These are phyloP conservation scores for Oryzias dopingdopingensis DNA, from an alignment of 2,797 vertebrate species.

Conservation along the genomic window DNA sequence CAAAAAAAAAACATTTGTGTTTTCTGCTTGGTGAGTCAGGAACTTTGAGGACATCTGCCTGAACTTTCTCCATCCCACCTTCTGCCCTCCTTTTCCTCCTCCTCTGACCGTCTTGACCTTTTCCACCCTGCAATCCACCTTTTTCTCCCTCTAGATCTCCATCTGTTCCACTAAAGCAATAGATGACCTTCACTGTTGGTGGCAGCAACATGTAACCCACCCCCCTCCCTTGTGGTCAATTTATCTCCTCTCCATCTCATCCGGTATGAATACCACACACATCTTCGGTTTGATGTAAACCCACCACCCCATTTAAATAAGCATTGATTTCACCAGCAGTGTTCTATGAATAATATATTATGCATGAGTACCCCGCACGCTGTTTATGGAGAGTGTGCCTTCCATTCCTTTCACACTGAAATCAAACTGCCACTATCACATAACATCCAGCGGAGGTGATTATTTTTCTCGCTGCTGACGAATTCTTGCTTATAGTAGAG, in stretches of 20 bases:
- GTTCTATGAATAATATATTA: slow-evolving; percentile 54
- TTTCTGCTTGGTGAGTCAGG: too few species aligned
- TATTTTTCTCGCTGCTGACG: slow-evolving; percentile 35
- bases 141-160: slow-evolving; percentile 20
- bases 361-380: slow-evolving; percentile 48
- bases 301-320: slow-evolving; percentile 62
- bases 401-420: slow-evolving; percentile 17
- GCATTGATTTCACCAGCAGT: slow-evolving; percentile 63
- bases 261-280: slow-evolving; percentile 58
- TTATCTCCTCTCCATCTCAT: slow-evolving; percentile 56
- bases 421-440: slow-evolving; percentile 39
- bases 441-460: slow-evolving; percentile 30
- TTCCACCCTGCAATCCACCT: slow-evolving; percentile 19
- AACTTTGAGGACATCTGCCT: background rate
- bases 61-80: slow-evolving; percentile 47
- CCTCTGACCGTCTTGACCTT: slow-evolving; percentile 29
- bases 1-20: too few species aligned
- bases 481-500: slow-evolving; percentile 29
- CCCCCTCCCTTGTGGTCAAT: slow-evolving; percentile 22
- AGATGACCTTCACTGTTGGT: slow-evolving; percentile 58
- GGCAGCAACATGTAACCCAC: slow-evolving; percentile 54
- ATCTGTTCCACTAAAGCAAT: slow-evolving; percentile 46
- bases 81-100: slow-evolving; percentile 17
- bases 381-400: slow-evolving; percentile 34
- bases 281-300: slow-evolving; percentile 44